Evolutionary conservation across 2,888 invertebrate species (phyloP).

Genomic region (Hyposoter dolosus): DNA sequence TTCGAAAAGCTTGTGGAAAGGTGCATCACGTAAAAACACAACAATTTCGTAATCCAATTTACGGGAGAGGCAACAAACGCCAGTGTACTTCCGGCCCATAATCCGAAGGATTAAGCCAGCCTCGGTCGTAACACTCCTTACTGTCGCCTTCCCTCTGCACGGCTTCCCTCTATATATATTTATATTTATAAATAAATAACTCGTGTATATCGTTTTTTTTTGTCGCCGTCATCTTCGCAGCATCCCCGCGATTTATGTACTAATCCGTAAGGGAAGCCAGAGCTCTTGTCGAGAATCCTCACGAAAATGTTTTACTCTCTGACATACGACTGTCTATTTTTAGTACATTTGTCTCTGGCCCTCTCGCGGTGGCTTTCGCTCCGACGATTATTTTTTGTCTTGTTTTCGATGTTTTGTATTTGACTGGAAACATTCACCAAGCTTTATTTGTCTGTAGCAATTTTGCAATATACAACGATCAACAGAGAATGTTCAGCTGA

Average conservation of each 20-base stretch:
- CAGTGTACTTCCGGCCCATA: slow-evolving; percentile 75
- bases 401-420: slow-evolving; percentile 20
- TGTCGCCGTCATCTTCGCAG: slow-evolving; percentile 49
- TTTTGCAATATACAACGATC: slow-evolving; percentile 23
- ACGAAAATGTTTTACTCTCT: slow-evolving; percentile 27
- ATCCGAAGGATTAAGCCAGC: slow-evolving; percentile 77
- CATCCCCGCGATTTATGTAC: slow-evolving; percentile 37
- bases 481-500: not conserved
- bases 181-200: slow-evolving; percentile 9
- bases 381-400: not conserved
- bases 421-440: slow-evolving; percentile 1
- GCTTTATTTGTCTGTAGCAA: slow-evolving; percentile 29
- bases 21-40: slow-evolving; percentile 72
- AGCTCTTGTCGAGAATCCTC: slow-evolving; percentile 31
- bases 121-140: slow-evolving; percentile 52
- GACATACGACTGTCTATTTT: slow-evolving; percentile 59
- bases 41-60: slow-evolving; percentile 79
- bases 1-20: slow-evolving; percentile 17
- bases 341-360: slow-evolving; percentile 12
- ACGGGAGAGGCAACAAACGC: slow-evolving; percentile 77
- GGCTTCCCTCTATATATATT: slow-evolving; percentile 12
- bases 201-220: slow-evolving; percentile 54
- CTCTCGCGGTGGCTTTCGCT: not conserved
- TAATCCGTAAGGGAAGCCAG: slow-evolving; percentile 45
- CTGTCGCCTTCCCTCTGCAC: slow-evolving; percentile 41